Evolutionary conservation across 2,797 vertebrate genomes (phyloP), one percentile per base, ranked within the genome.

Genomic region (Aphelocoma californica): DNA sequence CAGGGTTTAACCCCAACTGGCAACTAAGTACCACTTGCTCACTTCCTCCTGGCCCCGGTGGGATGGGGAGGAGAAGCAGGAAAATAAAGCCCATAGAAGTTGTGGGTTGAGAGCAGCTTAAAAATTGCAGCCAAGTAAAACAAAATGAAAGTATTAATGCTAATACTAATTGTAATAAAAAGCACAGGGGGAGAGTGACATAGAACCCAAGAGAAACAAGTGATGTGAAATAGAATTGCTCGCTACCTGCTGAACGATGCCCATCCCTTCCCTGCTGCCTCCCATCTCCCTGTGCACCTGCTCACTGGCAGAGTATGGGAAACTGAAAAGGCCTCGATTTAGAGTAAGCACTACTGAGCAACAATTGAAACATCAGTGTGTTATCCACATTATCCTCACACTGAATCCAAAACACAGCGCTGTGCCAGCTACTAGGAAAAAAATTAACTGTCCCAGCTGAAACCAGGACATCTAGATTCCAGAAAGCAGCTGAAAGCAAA

Each of bases 401-500:
- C 20, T 31, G 38, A 45, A 58, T 57, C 32, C 44, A 78, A 36
- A 71, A 14, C n/a, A 38, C 32, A 62, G 31, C 24, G 19, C 38
- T 70, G 10, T 38, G 28, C 24, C 28, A 62, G 26, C 19, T 29
- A 12, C 19, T 75, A 38, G 57, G 48, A 53, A 12, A 34, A 40
- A 36, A 61, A 42, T 32, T n/a, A 20, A 13, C 36, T 34, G 17
- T 40, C 20, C 25, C n/a, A 51, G 29, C 14, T 26, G 9, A 78
- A 71, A 58, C 20, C 25, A 45, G 65, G n/a, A 45, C 29, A 25
- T 23, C 13, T 38, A 34, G 20, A 36, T 44, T 91, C 24, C 21
- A 85, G 74, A 95, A 80, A 65, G 44, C 40, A 62, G 38, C 28
- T 91, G 74, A 91, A 70, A 65, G 38, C n/a, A 51, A 75, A 91